Conservation (phyloP, 2,888 invertebrate genomes). For the Poecilobothrus nobilitatus region DNA sequence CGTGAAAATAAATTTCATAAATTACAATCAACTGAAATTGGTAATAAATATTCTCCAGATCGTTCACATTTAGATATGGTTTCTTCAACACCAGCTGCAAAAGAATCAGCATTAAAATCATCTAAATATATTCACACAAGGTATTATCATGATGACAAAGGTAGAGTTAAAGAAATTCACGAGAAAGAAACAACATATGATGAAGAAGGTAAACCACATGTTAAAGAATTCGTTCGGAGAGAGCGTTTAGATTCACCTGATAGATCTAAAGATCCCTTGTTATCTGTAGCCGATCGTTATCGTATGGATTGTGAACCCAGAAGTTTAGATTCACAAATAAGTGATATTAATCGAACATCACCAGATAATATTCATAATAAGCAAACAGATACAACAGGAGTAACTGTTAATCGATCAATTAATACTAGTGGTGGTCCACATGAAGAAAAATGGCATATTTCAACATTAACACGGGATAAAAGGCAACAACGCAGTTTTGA, state of each 20-base stretch:
- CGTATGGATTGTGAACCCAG: slow-evolving; percentile 48
- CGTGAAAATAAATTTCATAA: slow-evolving; percentile 34
- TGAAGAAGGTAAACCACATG: slow-evolving; percentile 40
- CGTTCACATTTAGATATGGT: slow-evolving; percentile 35
- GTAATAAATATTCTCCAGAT: slow-evolving; percentile 36
- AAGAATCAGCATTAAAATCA: slow-evolving; percentile 30
- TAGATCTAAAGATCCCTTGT: slow-evolving; percentile 14
- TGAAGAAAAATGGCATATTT: slow-evolving; percentile 54
- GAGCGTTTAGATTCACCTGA: slow-evolving; percentile 38
- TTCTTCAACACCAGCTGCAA: slow-evolving; percentile 26
- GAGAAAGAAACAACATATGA: slow-evolving; percentile 44
- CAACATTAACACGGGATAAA: slow-evolving; percentile 49
- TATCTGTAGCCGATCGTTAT: slow-evolving; percentile 23
- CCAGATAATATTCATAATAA: slow-evolving; percentile 46
- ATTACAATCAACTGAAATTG: slow-evolving; percentile 31
- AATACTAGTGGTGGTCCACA: slow-evolving; percentile 35
- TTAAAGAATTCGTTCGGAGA: slow-evolving; percentile 42
- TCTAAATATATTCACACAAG: slow-evolving; percentile 40
- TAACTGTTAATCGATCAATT: slow-evolving; percentile 38
- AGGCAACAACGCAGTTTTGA: slow-evolving; percentile 44
- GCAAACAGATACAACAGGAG: slow-evolving; percentile 36
- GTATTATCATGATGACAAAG: slow-evolving; percentile 45
- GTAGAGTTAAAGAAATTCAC: slow-evolving; percentile 47
- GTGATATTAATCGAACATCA: slow-evolving; percentile 49
- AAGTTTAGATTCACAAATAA: slow-evolving; percentile 57